phyloP scores from a whole-genome alignment of 2,113 vertebrate species.

The Circaetus cinerascens region DNA sequence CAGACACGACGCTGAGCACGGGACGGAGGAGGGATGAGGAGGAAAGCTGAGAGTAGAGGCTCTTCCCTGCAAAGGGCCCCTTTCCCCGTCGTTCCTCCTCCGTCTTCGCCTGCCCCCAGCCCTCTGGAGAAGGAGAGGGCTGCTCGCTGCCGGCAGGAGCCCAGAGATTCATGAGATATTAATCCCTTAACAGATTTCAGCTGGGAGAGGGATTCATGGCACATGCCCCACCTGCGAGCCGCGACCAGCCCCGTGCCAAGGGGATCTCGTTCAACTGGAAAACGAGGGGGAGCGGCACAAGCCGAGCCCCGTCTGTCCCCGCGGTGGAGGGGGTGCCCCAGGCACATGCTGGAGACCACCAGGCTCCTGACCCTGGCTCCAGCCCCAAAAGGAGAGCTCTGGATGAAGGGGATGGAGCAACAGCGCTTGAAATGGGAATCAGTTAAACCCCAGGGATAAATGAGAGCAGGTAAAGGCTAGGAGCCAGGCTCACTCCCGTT shows the following conservation, averaged over 20 bases:
- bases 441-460: neutral
- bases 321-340: fast-evolving
- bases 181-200: neutral
- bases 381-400: neutral
- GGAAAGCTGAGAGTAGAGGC: neutral
- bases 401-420: neutral
- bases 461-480: neutral
- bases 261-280: neutral
- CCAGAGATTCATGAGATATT: neutral
- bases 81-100: neutral
- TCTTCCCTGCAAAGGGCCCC: conserved; percentile 6
- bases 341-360: neutral
- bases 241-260: fast-evolving
- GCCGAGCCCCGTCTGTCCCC: fast-evolving
- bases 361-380: neutral
- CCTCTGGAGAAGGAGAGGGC: neutral
- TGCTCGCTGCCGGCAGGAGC: neutral
- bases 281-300: fast-evolving
- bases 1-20: fast-evolving
- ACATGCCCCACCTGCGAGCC: neutral
- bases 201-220: neutral
- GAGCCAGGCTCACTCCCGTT: fast-evolving
- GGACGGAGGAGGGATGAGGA: neutral
- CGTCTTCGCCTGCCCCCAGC: neutral
- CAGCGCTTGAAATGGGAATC: neutral